Conservation (phyloP, 2,113 vertebrate species). For the Psilopsiagon aurifrons region DNA sequence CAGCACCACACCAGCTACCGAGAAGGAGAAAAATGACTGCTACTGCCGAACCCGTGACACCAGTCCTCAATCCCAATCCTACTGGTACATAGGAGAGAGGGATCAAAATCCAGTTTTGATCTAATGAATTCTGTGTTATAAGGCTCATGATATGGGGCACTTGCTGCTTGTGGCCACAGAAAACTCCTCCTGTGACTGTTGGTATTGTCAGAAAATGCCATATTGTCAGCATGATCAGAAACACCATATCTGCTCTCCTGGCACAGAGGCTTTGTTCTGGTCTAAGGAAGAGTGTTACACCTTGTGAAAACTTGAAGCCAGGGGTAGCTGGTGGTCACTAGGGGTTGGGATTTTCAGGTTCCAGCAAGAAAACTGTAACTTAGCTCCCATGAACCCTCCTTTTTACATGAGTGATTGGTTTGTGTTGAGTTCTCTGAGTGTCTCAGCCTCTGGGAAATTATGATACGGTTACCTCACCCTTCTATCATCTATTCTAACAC, state of each 20-base stretch:
- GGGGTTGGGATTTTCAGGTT: not conserved
- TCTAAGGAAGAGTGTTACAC: not conserved
- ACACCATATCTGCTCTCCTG: not conserved
- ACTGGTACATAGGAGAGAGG: not conserved
- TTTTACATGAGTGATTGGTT: not conserved
- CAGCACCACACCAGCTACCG: too few relatives aligned
- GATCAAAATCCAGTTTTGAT: not conserved
- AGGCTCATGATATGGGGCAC: fast-evolving
- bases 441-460: not conserved
- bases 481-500: not conserved
- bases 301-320: not conserved
- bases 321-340: not conserved
- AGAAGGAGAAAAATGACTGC: too few relatives aligned
- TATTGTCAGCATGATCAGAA: not conserved
- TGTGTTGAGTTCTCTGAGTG: not conserved
- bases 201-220: not conserved
- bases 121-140: not conserved
- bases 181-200: not conserved
- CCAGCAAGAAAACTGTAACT: not conserved
- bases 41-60: too few relatives aligned
- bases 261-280: not conserved
- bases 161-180: not conserved
- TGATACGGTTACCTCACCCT: not conserved
- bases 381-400: not conserved
- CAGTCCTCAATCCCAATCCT: not conserved